Evolutionary conservation across 2,797 vertebrate genomes (phyloP).

Genomic region (Pygocentrus nattereri): DNA sequence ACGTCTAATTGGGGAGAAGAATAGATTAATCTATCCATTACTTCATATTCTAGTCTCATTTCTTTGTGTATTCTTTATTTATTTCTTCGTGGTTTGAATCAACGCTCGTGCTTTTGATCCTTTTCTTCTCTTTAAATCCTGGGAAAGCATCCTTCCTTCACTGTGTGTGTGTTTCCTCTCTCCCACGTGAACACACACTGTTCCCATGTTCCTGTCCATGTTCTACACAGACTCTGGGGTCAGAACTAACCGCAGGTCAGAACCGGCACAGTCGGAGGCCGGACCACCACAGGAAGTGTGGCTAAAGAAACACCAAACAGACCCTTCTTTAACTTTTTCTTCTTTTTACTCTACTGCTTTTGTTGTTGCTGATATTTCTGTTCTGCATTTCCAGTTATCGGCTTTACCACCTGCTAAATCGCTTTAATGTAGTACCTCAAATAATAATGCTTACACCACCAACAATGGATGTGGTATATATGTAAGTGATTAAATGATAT

Average conservation of each 20-base stretch:
- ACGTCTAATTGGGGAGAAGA: no score
- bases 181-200: constrained; percentile 60
- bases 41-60: no score
- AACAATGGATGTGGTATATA: no score
- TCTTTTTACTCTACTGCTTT: background rate
- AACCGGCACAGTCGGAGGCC: constrained; percentile 13
- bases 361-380: background rate
- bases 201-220: constrained; percentile 51
- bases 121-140: constrained; percentile 66
- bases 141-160: constrained; percentile 47
- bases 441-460: background rate
- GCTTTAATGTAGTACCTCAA: background rate
- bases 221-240: constrained; percentile 32
- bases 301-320: constrained; percentile 29
- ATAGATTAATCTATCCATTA: no score
- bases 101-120: background rate
- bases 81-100: no score
- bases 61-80: no score
- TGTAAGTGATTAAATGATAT: no score
- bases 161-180: constrained; percentile 61
- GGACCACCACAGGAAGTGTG: constrained; percentile 22
- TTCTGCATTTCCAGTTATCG: background rate
- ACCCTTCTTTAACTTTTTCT: background rate
- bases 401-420: background rate
- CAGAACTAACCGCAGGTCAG: constrained; percentile 35